These are phyloP conservation scores for Gortyna flavago DNA, from an alignment of 2,888 invertebrate genomes.

Conservation along the genomic window DNA sequence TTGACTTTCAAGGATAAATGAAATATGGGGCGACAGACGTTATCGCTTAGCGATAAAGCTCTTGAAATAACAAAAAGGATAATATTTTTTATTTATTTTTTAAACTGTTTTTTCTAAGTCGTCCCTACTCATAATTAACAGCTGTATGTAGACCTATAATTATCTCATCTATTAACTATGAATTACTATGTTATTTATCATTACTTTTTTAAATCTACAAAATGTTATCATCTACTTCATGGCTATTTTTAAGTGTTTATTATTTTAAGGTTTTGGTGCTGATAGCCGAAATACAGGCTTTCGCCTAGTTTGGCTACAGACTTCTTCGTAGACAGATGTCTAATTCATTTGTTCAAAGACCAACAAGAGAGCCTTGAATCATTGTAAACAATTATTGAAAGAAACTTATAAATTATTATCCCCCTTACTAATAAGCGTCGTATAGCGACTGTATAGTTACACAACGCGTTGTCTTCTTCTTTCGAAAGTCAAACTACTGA, in stretches of 20 bases:
- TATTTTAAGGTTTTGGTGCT: neutral
- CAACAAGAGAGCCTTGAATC: too few species aligned
- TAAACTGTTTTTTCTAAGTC: too few species aligned
- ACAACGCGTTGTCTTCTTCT: too few species aligned
- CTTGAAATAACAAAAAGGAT: slow-evolving; percentile 13
- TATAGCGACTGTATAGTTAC: too few species aligned
- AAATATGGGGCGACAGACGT: slow-evolving; percentile 3
- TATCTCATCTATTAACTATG: too few species aligned
- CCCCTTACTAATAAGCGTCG: too few species aligned
- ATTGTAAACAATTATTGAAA: too few species aligned
- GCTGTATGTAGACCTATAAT: neutral
- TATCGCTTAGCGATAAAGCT: slow-evolving; percentile 28
- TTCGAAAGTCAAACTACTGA: too few species aligned
- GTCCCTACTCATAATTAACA: neutral
- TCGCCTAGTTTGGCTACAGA: neutral
- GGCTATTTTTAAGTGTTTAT: neutral
- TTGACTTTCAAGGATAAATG: slow-evolving; percentile 12
- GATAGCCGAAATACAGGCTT: neutral
- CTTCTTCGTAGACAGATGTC: too few species aligned
- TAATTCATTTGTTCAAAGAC: too few species aligned
- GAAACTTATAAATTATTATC: too few species aligned
- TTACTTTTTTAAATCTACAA: neutral
- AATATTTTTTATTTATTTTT: neutral
- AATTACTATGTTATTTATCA: neutral
- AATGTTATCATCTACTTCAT: neutral